These are phyloP conservation scores for Aeoliscus strigatus DNA, from an alignment of 2,797 vertebrate species.

Conservation along the genomic window DNA sequence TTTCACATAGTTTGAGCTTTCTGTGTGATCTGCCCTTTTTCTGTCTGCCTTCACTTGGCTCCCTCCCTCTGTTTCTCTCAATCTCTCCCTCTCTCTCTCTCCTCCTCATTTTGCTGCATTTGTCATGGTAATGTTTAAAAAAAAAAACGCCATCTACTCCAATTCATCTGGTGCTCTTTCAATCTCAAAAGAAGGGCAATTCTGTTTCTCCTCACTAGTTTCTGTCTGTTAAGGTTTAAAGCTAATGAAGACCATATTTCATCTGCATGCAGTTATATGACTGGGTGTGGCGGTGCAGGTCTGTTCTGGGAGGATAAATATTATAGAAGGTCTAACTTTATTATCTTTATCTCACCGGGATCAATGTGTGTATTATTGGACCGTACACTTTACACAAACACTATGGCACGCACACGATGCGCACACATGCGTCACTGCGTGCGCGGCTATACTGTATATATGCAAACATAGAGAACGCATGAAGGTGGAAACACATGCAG, in stretches of 20 bases:
- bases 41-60: constrained; percentile 36
- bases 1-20: constrained; percentile 46
- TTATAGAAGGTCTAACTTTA: constrained; percentile 66
- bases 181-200: constrained; percentile 67
- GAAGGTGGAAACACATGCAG: constrained; percentile 34
- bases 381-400: constrained; percentile 58
- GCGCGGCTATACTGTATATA: constrained; percentile 21
- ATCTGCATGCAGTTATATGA: constrained; percentile 63
- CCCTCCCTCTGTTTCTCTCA: constrained; percentile 1
- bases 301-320: constrained; percentile 71
- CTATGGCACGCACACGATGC: constrained; percentile 24
- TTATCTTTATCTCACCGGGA: constrained; percentile 67
- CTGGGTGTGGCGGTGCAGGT: constrained; percentile 58
- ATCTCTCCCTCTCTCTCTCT: constrained; percentile 13
- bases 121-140: constrained; percentile 57
- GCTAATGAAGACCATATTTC: constrained; percentile 72
- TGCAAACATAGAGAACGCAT: constrained; percentile 30
- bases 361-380: constrained; percentile 64
- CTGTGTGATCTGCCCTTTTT: constrained; percentile 56
- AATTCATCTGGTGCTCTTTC: constrained; percentile 68
- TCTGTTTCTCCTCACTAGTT: constrained; percentile 52
- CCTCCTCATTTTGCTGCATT: constrained; percentile 46
- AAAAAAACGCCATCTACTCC: constrained; percentile 59
- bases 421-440: constrained; percentile 26
- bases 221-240: constrained; percentile 52